Conservation (phyloP, 2,797 vertebrate genomes). For the Zenarchopterus dispar region DNA sequence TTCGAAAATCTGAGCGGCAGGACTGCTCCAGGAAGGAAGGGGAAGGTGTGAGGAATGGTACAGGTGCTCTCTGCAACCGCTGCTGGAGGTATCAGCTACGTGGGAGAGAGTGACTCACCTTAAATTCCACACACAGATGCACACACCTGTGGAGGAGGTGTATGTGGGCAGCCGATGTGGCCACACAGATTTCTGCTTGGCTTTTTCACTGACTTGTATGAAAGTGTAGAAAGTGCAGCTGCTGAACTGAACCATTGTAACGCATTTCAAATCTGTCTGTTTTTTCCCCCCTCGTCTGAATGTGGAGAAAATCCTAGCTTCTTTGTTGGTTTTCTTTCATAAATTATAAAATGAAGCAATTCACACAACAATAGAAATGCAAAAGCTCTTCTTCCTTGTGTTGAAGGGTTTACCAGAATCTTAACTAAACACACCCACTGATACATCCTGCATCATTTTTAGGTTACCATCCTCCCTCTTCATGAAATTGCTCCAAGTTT, state of each 20-base stretch:
- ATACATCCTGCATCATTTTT: no score
- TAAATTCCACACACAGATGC: conserved; percentile 19
- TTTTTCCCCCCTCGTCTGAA: neutral
- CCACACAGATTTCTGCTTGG: conserved; percentile 39
- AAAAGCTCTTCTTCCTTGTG: no score
- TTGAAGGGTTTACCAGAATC: no score
- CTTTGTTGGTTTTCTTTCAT: neutral
- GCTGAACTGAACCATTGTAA: conserved; percentile 30
- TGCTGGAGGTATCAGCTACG: conserved; percentile 59
- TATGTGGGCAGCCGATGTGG: conserved; percentile 57
- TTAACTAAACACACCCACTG: no score
- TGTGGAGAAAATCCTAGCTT: neutral
- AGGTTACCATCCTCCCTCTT: no score
- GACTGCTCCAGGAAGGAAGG: conserved; percentile 10
- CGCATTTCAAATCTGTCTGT: neutral
- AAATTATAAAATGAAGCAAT: no score
- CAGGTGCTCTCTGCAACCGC: conserved; percentile 47
- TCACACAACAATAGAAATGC: no score
- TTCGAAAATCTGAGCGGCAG: conserved; percentile 15
- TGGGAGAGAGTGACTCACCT: conserved; percentile 70
- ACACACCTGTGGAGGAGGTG: conserved; percentile 66
- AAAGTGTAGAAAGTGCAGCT: conserved; percentile 16
- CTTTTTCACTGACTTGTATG: conserved; percentile 36
- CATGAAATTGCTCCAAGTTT: no score
- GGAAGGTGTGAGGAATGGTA: conserved; percentile 20